Evolutionary conservation across 2,888 invertebrate genomes (phyloP), one percentile per base, ranked within the genome.

Genomic region (Campaea margaritaria): DNA sequence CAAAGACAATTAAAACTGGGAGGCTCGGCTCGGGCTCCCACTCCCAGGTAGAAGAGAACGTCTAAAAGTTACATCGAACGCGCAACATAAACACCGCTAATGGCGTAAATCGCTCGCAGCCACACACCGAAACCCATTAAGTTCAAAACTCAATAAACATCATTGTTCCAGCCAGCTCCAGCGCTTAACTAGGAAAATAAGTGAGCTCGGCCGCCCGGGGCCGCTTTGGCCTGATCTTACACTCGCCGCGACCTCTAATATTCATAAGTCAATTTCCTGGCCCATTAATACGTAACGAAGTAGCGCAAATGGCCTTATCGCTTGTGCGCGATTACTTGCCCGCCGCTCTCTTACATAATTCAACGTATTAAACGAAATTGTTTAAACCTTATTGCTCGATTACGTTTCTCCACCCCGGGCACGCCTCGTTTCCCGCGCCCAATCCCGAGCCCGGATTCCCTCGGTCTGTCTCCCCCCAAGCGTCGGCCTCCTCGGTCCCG

Each of bases 311-410:
- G 92, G 91, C 90, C 90, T 92, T 92, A 92, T 92, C 92, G 92
- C 90, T 91, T 89, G 91, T 90, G 91, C 92, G 83, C 92, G 91
- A 91, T 92, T 92, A 92, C 91, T 91, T 89, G 90, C 88, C 79
- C 86, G 89, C 91, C 91, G 87, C 87, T 86, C 89, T 89, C 91
- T 92, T 93, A 93, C 93, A 93, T 92, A 93, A 93, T 93, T 93
- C 93, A 93, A 93, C 92, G 92, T 93, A 93, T 93, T 93, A 93
- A 93, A 93, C 93, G 92, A 93, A 93, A 93, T 93, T 93, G 93
- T 93, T 93, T 93, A 93, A 93, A 92, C 93, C 91, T 91, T 91
- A 91, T 92, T 92, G 93, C 91, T 93, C 93, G 89, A 93, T 93
- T 93, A 93, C 91, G 87, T 87, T 85, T 83, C 90, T 82, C 89